These are phyloP conservation scores for Chaetogeoica ovagalla DNA, from an alignment of 2,888 invertebrate genomes.

Conservation along the genomic window DNA sequence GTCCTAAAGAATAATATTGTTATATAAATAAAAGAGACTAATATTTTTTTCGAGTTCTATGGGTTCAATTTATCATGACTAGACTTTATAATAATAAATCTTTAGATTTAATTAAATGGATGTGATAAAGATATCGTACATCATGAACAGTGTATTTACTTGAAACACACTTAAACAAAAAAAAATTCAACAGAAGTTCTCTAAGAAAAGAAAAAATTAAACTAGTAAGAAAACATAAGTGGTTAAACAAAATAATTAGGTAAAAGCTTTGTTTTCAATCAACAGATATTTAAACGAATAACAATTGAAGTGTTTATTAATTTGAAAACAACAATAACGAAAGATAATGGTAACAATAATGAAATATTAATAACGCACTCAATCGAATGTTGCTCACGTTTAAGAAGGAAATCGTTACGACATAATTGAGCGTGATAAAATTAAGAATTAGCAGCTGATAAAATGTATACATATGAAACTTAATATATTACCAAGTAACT, in stretches of 20 bases:
- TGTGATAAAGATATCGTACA: neutral
- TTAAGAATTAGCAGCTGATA: slow-evolving; percentile 6
- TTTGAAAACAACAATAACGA: slow-evolving; percentile 5
- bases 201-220: neutral
- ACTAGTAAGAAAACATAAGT: slow-evolving; percentile 1
- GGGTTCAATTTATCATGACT: neutral
- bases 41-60: neutral
- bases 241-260: slow-evolving; percentile 1
- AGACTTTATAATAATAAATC: slow-evolving; percentile 10
- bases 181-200: neutral
- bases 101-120: slow-evolving; percentile 8
- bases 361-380: slow-evolving; percentile 7
- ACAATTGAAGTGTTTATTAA: neutral
- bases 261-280: slow-evolving; percentile 36
- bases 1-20: neutral
- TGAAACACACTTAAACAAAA: neutral
- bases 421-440: slow-evolving; percentile 34
- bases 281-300: slow-evolving; percentile 32
- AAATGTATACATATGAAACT: slow-evolving; percentile 45
- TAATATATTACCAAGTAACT: slow-evolving; percentile 32
- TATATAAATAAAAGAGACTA: neutral
- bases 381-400: slow-evolving; percentile 4
- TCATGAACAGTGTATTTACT: neutral
- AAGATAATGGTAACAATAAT: too few species aligned
- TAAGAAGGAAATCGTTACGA: neutral